Evolutionary conservation across 2,888 invertebrate species (phyloP).

Genomic region (Galeopsomyia nigrocyanea): DNA sequence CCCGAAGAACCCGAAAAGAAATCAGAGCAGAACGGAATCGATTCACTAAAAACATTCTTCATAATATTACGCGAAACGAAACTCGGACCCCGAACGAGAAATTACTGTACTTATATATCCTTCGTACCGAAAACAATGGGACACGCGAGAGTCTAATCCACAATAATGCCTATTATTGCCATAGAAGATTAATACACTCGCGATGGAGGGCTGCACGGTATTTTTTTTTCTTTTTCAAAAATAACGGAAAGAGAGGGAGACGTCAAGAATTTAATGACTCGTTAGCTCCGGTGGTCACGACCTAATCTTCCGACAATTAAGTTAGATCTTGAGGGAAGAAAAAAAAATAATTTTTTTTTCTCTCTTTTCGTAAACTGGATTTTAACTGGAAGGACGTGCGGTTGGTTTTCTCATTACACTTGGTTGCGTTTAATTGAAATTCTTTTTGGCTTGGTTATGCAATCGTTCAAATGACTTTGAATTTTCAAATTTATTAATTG

Average conservation of each 20-base stretch:
- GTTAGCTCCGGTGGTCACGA: too few relatives aligned
- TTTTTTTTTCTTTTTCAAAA: constrained; percentile 4
- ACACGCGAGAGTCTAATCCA: constrained; percentile 13
- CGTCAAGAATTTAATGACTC: too few relatives aligned
- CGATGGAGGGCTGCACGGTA: background rate
- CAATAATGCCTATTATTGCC: constrained; percentile 21
- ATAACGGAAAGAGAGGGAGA: constrained; percentile 8
- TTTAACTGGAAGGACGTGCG: background rate
- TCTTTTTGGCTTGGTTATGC: too few relatives aligned
- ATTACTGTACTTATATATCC: constrained; percentile 7
- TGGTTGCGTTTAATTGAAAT: too few relatives aligned
- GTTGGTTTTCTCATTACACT: too few relatives aligned
- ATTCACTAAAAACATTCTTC: constrained; percentile 15
- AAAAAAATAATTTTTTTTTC: too few relatives aligned
- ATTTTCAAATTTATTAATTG: background rate
- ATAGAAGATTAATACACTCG: constrained; percentile 13
- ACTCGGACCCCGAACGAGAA: background rate
- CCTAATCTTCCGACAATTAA: too few relatives aligned
- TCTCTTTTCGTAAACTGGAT: too few relatives aligned
- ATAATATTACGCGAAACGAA: too few relatives aligned
- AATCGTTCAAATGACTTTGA: too few relatives aligned
- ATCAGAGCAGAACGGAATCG: background rate
- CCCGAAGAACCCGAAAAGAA: background rate
- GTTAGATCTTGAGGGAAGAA: too few relatives aligned
- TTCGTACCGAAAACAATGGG: constrained; percentile 1